phyloP scores from a whole-genome alignment of 1,140 invertebrate species.

The Coptotermes formosanus region DNA sequence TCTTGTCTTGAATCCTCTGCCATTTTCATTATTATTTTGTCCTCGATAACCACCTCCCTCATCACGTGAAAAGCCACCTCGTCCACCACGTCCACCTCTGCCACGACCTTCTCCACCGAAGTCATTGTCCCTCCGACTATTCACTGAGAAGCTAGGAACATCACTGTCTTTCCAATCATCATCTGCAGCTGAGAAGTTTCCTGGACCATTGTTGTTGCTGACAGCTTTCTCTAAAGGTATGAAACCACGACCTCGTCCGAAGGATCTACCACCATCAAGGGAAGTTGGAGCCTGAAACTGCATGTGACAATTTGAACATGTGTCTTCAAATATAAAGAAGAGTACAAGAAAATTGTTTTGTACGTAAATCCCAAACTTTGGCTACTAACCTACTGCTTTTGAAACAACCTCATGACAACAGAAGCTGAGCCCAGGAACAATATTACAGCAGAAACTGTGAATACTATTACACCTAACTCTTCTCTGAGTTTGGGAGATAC shows the following conservation, averaged over 20 bases:
- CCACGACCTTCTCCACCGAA: conserved; percentile 12
- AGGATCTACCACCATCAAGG: background rate
- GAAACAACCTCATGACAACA: too few species aligned
- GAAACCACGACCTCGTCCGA: conserved; percentile 21
- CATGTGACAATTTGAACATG: too few species aligned
- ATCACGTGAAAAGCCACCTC: conserved; percentile 1
- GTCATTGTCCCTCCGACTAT: background rate
- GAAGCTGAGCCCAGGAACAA: too few species aligned
- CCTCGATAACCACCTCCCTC: conserved; percentile 29
- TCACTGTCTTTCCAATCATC: background rate
- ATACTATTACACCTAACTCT: too few species aligned
- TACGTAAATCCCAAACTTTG: too few species aligned
- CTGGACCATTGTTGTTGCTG: background rate
- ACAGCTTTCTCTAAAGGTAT: background rate
- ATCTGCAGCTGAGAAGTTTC: background rate
- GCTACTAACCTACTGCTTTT: too few species aligned
- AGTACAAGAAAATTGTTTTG: too few species aligned
- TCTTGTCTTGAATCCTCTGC: background rate
- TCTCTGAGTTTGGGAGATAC: too few species aligned
- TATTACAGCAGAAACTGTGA: too few species aligned
- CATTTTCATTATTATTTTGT: conserved; percentile 21
- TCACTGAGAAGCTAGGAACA: background rate
- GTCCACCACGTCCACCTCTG: conserved; percentile 23
- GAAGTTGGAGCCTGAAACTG: background rate
- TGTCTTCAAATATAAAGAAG: too few species aligned